These are phyloP conservation scores for Phalacrocorax carbo DNA, from an alignment of 2,113 vertebrate species.

Conservation along the genomic window DNA sequence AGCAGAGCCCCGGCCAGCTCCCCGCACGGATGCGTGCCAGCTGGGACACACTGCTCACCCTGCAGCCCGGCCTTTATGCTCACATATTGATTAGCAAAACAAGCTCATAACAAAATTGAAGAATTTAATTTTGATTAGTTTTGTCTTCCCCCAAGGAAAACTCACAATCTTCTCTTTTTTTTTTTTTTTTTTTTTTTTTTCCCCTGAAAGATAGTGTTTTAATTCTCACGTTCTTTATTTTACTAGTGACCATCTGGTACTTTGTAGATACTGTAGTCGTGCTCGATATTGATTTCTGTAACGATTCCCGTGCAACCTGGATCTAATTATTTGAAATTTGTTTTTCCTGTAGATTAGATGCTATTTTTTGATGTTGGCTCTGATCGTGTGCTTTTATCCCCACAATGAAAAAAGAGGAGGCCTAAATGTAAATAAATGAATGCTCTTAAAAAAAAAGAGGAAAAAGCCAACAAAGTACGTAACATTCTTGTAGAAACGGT, in stretches of 20 bases:
- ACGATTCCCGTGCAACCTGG: not conserved
- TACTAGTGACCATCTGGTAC: slow-evolving; percentile 13
- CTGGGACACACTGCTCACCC: not conserved
- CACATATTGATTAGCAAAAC: not conserved
- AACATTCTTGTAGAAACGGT: not conserved
- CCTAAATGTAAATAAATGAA: not conserved
- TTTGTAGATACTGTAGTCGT: not conserved
- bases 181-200: too few relatives aligned
- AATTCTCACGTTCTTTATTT: not conserved
- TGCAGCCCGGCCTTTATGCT: not conserved
- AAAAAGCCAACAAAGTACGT: too few relatives aligned
- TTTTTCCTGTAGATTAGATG: not conserved
- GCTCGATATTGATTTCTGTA: slow-evolving; percentile 2
- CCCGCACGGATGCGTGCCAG: not conserved
- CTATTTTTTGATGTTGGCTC: not conserved
- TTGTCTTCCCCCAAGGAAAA: slow-evolving; percentile 7
- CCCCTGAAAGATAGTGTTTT: not conserved
- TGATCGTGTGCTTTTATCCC: not conserved
- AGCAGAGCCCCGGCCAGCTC: not conserved
- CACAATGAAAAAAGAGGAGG: not conserved
- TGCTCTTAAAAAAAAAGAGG: not conserved
- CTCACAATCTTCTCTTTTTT: not conserved
- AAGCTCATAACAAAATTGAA: not conserved
- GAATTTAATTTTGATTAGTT: not conserved
- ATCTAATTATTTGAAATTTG: not conserved